phyloP scores from a whole-genome alignment of 1,140 invertebrate genomes.

The Megathymus violae region DNA sequence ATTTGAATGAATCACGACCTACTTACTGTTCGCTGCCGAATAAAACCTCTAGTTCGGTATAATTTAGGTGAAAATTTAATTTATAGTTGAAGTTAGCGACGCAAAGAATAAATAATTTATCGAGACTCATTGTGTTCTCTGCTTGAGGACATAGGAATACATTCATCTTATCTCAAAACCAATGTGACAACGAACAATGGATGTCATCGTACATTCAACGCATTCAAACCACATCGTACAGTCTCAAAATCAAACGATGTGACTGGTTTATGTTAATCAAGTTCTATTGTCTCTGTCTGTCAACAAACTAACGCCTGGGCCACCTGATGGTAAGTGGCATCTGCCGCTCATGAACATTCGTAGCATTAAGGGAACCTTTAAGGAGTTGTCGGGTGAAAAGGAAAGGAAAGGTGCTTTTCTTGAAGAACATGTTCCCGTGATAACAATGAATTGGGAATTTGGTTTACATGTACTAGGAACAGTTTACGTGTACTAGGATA shows the following conservation, averaged over 20 bases:
- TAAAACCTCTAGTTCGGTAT: constrained; percentile 19
- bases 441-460: too few species aligned
- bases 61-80: constrained; percentile 30
- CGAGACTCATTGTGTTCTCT: not conserved
- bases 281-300: too few species aligned
- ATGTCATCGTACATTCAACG: not conserved
- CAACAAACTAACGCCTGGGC: too few species aligned
- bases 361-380: too few species aligned
- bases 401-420: too few species aligned
- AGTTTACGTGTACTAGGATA: too few species aligned
- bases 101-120: constrained; percentile 24
- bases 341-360: too few species aligned
- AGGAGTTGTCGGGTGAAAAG: too few species aligned
- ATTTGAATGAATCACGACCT: constrained; percentile 27
- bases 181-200: not conserved
- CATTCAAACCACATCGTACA: not conserved
- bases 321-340: too few species aligned
- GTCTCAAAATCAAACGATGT: not conserved
- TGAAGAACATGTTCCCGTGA: too few species aligned
- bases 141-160: not conserved
- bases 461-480: too few species aligned
- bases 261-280: not conserved
- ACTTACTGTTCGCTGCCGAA: constrained; percentile 19
- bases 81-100: constrained; percentile 20
- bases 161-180: not conserved